Conservation (phyloP, 2,888 invertebrate species). For the Muscina levida region DNA sequence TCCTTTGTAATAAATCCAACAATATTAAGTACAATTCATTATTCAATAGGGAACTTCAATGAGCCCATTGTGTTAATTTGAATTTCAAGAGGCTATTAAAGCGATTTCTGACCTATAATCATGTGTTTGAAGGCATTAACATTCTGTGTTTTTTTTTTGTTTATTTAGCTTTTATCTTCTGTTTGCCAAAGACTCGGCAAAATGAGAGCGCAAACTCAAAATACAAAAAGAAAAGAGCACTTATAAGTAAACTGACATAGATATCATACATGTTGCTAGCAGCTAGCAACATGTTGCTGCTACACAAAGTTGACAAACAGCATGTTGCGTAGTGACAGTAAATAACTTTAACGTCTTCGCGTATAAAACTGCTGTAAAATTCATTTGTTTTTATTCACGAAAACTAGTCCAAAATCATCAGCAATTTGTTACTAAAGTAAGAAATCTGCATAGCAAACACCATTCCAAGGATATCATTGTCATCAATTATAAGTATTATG, state of each 20-base stretch:
- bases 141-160: not conserved
- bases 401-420: no score
- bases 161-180: not conserved
- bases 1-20: conserved; percentile 13
- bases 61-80: not conserved
- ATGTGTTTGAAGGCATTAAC: conserved; percentile 19
- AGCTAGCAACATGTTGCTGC: conserved; percentile 10
- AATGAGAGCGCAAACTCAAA: conserved; percentile 1
- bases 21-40: conserved; percentile 3
- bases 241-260: not conserved
- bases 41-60: conserved; percentile 11
- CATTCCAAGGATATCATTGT: no score
- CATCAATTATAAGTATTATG: no score
- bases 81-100: conserved; percentile 5
- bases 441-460: no score
- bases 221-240: no score
- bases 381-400: no score
- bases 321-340: no score
- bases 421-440: no score
- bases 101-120: conserved; percentile 30
- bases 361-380: no score
- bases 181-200: not conserved
- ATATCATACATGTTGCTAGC: not conserved
- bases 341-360: no score
- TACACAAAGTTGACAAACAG: no score